These are phyloP conservation scores for Troglohyphantes excavatus DNA, from an alignment of 2,888 invertebrate species.

Conservation along the genomic window DNA sequence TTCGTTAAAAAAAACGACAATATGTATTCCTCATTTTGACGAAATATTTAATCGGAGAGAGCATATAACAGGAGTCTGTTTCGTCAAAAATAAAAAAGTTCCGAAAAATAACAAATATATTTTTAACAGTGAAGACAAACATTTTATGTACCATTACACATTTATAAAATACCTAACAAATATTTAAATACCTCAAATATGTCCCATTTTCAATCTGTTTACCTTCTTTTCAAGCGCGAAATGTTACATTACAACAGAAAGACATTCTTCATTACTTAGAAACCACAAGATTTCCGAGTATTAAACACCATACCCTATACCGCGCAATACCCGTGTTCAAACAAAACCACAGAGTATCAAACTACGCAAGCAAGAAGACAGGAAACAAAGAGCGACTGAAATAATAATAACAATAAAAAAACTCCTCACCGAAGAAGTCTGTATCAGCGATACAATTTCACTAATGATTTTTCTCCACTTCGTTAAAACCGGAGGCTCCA, in stretches of 20 bases:
- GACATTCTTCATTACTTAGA: conserved; percentile 25
- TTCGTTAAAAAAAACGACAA: too few species aligned
- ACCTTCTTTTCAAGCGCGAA: background rate
- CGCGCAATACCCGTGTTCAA: conserved; percentile 34
- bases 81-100: too few species aligned
- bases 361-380: conserved; percentile 43
- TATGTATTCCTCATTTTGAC: too few species aligned
- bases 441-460: conserved; percentile 78
- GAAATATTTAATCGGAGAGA: too few species aligned
- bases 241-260: background rate
- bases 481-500: conserved; percentile 73
- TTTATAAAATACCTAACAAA: too few species aligned
- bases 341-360: conserved; percentile 74
- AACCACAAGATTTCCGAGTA: conserved; percentile 38
- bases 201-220: too few species aligned
- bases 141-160: too few species aligned
- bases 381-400: conserved; percentile 35
- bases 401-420: conserved; percentile 37
- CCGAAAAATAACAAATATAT: too few species aligned
- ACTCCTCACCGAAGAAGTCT: conserved; percentile 49
- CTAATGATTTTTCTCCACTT: conserved; percentile 78
- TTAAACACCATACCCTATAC: background rate
- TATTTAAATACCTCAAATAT: too few species aligned
- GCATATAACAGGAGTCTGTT: too few species aligned
- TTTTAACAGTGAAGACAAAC: too few species aligned